These are phyloP conservation scores for Pseudomyrmex cubaensis DNA, from an alignment of 1,140 invertebrate genomes.

Conservation along the genomic window DNA sequence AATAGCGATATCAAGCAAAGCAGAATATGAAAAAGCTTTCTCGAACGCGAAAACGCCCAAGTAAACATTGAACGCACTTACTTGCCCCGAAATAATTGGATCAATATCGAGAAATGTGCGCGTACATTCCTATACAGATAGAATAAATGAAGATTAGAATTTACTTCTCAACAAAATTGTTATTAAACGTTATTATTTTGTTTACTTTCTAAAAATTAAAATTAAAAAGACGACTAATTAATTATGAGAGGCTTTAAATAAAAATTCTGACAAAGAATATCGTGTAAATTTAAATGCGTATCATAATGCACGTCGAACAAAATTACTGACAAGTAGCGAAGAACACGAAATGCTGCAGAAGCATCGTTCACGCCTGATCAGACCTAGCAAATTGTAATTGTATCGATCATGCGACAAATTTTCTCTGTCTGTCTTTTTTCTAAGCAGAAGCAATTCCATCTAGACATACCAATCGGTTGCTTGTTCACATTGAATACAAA, in stretches of 20 bases:
- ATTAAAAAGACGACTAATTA: too few relatives aligned
- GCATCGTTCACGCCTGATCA: not conserved
- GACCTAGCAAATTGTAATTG: not conserved
- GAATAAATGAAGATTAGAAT: not conserved
- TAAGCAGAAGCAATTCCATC: not conserved
- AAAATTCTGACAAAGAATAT: too few relatives aligned
- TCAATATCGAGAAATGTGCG: not conserved
- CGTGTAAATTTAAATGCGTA: too few relatives aligned
- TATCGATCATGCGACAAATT: not conserved
- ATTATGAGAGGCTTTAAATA: too few relatives aligned
- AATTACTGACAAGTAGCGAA: too few relatives aligned
- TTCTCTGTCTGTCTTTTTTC: too few relatives aligned
- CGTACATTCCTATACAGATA: not conserved
- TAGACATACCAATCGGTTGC: slow-evolving; percentile 3
- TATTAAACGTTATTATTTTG: not conserved
- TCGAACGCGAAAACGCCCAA: not conserved
- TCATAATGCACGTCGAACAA: too few relatives aligned
- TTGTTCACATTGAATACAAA: slow-evolving; percentile 21
- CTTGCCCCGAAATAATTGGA: slow-evolving; percentile 18
- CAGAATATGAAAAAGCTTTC: slow-evolving; percentile 1
- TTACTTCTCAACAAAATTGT: not conserved
- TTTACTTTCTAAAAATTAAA: too few relatives aligned
- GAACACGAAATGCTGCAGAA: too few relatives aligned
- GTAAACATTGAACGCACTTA: not conserved
- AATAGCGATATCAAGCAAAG: slow-evolving; percentile 5